These are phyloP conservation scores for Graphium colonna DNA, from an alignment of 2,888 invertebrate genomes.

Conservation along the genomic window DNA sequence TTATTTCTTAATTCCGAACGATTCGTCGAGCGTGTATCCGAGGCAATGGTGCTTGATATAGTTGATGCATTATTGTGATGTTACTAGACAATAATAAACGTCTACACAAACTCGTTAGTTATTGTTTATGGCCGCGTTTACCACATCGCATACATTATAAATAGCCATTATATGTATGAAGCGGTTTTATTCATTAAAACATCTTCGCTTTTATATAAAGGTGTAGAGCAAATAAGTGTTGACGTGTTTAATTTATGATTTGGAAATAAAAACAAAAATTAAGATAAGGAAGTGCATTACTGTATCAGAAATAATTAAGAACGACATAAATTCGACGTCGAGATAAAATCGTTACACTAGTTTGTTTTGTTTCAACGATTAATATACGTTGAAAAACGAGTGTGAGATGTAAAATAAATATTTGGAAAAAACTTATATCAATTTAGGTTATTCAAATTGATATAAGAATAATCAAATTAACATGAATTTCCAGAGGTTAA, in stretches of 20 bases:
- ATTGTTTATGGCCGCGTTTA: slow-evolving; percentile 54
- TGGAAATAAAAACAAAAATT: background rate
- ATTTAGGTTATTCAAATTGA: background rate
- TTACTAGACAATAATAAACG: slow-evolving; percentile 65
- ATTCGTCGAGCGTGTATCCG: slow-evolving; percentile 58
- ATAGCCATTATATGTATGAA: slow-evolving; percentile 28
- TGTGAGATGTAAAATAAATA: no score
- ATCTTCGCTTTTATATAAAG: slow-evolving; percentile 1
- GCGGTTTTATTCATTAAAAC: slow-evolving; percentile 18
- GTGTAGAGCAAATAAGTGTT: slow-evolving; percentile 1
- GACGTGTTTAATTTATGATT: background rate
- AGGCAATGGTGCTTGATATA: slow-evolving; percentile 71
- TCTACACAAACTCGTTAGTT: slow-evolving; percentile 62
- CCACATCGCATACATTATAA: slow-evolving; percentile 44
- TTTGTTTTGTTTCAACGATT: no score
- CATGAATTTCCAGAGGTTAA: slow-evolving; percentile 6
- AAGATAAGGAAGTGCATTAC: background rate
- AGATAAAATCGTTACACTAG: no score
- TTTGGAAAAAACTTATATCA: no score
- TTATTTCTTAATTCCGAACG: slow-evolving; percentile 56
- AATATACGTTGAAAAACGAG: no score
- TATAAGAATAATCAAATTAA: background rate
- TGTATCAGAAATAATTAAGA: background rate
- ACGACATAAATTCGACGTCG: background rate
- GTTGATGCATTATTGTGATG: slow-evolving; percentile 71